Conservation (phyloP, 2,113 vertebrate species). For the Hippocampus comes region DNA sequence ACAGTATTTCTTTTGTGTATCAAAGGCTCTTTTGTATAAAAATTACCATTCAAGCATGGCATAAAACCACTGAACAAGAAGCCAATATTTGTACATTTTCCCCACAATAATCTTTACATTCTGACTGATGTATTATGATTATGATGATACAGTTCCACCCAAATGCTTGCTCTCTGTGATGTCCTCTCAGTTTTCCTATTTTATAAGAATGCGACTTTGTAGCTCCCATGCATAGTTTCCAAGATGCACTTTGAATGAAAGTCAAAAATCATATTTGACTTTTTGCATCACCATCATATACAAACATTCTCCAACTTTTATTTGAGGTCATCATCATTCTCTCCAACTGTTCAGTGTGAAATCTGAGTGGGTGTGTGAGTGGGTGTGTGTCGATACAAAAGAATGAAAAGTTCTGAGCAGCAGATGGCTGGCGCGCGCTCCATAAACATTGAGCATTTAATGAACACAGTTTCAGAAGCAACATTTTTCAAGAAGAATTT, state of each 20-base stretch:
- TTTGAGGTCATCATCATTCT: conserved; percentile 4
- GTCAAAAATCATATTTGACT: not conserved
- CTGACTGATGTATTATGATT: too few species aligned
- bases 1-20: too few species aligned
- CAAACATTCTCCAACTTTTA: not conserved
- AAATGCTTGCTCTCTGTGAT: not conserved
- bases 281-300: not conserved
- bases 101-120: too few species aligned
- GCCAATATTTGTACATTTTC: too few species aligned
- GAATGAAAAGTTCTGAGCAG: conserved; percentile 27
- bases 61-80: too few species aligned
- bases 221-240: not conserved
- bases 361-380: conserved; percentile 32
- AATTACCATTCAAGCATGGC: too few species aligned
- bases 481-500: not conserved
- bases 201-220: not conserved
- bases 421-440: conserved; percentile 39
- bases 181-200: not conserved
- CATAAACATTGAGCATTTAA: not conserved
- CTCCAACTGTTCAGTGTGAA: conserved; percentile 33
- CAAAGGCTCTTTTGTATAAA: too few species aligned
- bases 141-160: not conserved
- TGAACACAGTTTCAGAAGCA: conserved; percentile 4
- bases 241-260: not conserved
- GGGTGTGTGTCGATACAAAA: conserved; percentile 29